Evolutionary conservation across 1,140 invertebrate genomes (phyloP).

Genomic region (Drosophila persimilis): DNA sequence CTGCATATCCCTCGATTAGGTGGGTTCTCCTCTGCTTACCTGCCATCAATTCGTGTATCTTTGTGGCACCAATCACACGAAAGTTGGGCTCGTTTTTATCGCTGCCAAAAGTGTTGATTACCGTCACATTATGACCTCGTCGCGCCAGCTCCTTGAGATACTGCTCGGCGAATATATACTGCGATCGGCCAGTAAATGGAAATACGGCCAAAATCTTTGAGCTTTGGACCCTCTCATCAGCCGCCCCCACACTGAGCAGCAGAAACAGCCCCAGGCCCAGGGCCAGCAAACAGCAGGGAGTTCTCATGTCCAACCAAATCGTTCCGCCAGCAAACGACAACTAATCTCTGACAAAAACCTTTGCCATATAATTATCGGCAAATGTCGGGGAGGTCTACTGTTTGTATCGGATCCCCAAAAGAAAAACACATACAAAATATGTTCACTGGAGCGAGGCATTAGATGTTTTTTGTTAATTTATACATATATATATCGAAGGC

Average conservation of each 20-base stretch:
- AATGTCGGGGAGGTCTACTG: too few species aligned
- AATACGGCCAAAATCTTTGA: constrained; percentile 71
- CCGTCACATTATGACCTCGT: constrained; percentile 84
- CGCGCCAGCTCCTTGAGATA: constrained; percentile 82
- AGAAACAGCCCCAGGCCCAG: not conserved
- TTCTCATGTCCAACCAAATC: constrained; percentile 16
- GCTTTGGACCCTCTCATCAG: constrained; percentile 22
- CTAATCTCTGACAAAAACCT: constrained; percentile 27
- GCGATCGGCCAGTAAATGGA: constrained; percentile 72
- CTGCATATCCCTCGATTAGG: not conserved
- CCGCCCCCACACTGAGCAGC: not conserved
- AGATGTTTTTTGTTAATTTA: not conserved
- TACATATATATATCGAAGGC: not conserved
- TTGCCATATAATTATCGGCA: constrained; percentile 34
- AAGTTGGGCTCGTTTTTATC: constrained; percentile 67
- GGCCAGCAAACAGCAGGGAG: not conserved
- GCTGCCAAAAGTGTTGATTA: constrained; percentile 83
- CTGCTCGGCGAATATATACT: constrained; percentile 69
- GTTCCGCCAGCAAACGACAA: constrained; percentile 21
- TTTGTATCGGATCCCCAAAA: not conserved
- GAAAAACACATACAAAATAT: constrained; percentile 1
- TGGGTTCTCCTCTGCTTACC: constrained; percentile 22
- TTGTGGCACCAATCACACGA: constrained; percentile 74
- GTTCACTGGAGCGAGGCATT: constrained; percentile 35
- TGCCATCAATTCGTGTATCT: constrained; percentile 66